A percentile compares a stretch with the other conserved stretches of the same genome.
These are phyloP conservation scores for Hololepta plana DNA, from an alignment of 2,888 invertebrate species.

Conservation along the genomic window DNA sequence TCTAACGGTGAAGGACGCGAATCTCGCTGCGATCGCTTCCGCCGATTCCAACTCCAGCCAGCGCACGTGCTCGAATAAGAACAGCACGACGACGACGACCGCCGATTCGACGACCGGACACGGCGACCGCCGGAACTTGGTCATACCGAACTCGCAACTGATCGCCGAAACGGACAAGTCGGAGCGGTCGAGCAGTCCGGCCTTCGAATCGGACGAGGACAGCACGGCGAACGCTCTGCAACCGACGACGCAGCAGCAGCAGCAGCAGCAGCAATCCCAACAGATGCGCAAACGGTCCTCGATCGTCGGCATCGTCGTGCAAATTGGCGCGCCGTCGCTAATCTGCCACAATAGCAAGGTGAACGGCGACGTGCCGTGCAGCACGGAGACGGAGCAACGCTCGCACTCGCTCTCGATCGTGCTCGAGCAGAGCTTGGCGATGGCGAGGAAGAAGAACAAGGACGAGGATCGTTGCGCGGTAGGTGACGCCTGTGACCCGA, in stretches of 20 bases:
- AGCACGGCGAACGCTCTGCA: conserved; percentile 35
- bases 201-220: conserved; percentile 91
- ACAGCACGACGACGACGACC: conserved; percentile 36
- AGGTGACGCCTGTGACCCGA: conserved; percentile 14
- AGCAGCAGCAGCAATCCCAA: conserved; percentile 19
- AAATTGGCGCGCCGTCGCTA: conserved; percentile 37
- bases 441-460: background rate
- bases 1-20: conserved; percentile 17
- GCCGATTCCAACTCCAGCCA: conserved; percentile 42
- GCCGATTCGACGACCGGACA: conserved; percentile 16
- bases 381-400: conserved; percentile 11
- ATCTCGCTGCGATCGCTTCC: conserved; percentile 22
- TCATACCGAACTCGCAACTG: conserved; percentile 13
- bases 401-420: conserved; percentile 5
- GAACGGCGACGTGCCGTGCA: conserved; percentile 31
- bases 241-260: conserved; percentile 13
- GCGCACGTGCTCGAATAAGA: conserved; percentile 39
- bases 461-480: background rate
- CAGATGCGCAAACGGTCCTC: conserved; percentile 40
- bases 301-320: conserved; percentile 48
- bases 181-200: conserved; percentile 79
- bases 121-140: conserved; percentile 15
- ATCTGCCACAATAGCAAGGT: conserved; percentile 30
- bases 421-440: background rate
- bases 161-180: conserved; percentile 41